Conservation (phyloP, 2,888 invertebrate genomes). For the Tetragonula carbonaria region DNA sequence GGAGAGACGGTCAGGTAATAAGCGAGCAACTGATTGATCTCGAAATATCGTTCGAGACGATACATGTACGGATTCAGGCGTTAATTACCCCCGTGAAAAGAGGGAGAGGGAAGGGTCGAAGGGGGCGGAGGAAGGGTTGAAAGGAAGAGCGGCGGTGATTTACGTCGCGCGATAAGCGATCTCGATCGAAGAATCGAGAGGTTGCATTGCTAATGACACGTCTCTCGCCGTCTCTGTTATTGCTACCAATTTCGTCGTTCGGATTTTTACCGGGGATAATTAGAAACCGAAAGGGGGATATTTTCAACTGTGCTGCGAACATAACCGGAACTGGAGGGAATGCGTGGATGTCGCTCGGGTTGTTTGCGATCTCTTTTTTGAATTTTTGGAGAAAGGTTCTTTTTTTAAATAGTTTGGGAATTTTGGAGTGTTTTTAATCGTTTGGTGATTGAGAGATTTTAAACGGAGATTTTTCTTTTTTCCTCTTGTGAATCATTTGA, state of each 20-base stretch:
- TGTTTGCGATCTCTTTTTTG: neutral
- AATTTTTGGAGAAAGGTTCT: no score
- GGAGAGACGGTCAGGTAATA: slow-evolving; percentile 36
- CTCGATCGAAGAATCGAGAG: slow-evolving; percentile 46
- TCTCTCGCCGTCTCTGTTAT: slow-evolving; percentile 19
- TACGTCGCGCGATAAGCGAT: slow-evolving; percentile 53
- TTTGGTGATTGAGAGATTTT: no score
- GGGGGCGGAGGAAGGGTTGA: neutral
- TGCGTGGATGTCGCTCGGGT: neutral
- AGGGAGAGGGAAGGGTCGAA: neutral
- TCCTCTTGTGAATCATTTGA: no score
- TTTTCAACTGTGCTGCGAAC: neutral
- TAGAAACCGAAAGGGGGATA: neutral
- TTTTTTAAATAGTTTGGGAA: no score
- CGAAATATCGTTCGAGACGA: slow-evolving; percentile 54
- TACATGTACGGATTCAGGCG: slow-evolving; percentile 38
- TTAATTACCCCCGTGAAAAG: slow-evolving; percentile 46
- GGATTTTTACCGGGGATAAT: slow-evolving; percentile 16
- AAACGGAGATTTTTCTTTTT: no score
- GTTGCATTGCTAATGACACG: slow-evolving; percentile 56
- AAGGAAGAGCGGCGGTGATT: slow-evolving; percentile 40
- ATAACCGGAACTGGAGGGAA: neutral
- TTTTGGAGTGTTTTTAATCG: no score
- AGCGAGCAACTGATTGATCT: slow-evolving; percentile 61
- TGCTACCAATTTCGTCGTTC: slow-evolving; percentile 17